phyloP scores from a whole-genome alignment of 2,797 vertebrate genomes.

The Corythornis leucogaster region DNA sequence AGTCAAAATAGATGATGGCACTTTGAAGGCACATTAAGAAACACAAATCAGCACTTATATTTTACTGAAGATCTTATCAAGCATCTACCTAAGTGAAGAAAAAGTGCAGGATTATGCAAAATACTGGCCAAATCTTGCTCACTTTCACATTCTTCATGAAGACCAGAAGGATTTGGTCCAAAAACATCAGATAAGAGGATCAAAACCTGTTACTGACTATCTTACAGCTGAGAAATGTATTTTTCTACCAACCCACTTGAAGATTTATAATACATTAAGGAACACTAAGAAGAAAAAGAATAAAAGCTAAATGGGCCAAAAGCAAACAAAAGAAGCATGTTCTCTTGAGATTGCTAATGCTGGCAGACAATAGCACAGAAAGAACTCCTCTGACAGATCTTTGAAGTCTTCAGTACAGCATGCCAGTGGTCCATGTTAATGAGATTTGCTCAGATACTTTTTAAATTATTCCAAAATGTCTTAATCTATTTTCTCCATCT shows the following conservation, averaged over 20 bases:
- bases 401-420: slow-evolving; percentile 61
- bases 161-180: slow-evolving; percentile 33
- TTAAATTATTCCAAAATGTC: slow-evolving; percentile 47
- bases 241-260: slow-evolving; percentile 34
- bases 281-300: slow-evolving; percentile 40
- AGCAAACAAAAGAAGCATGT: slow-evolving; percentile 67
- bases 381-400: slow-evolving; percentile 67
- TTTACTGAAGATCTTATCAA: background rate
- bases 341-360: slow-evolving; percentile 65
- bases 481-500: slow-evolving; percentile 58
- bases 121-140: background rate
- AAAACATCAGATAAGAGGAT: slow-evolving; percentile 27
- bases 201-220: slow-evolving; percentile 28
- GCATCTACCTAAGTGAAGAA: background rate
- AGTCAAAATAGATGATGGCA: background rate
- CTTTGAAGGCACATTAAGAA: background rate
- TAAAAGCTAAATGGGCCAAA: slow-evolving; percentile 66
- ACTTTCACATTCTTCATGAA: background rate
- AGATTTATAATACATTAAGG: slow-evolving; percentile 40
- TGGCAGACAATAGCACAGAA: slow-evolving; percentile 68
- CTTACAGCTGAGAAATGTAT: background rate
- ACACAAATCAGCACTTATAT: background rate
- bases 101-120: background rate
- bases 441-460: slow-evolving; percentile 62
- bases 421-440: slow-evolving; percentile 66